Evolutionary conservation across 2,113 vertebrate species (phyloP), one percentile per base, ranked within the genome.

Genomic region (Caretta caretta): DNA sequence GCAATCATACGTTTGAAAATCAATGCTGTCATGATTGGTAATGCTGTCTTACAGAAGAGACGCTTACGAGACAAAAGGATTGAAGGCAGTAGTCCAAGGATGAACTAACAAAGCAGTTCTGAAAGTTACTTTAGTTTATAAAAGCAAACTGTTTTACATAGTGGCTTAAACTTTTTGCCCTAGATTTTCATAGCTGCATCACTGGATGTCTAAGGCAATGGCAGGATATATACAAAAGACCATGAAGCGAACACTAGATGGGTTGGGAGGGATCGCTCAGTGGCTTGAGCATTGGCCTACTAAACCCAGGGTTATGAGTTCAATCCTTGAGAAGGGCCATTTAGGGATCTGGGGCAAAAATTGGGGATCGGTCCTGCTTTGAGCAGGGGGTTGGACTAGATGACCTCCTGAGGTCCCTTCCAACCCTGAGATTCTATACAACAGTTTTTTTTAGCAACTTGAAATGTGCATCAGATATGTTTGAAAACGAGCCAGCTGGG

Each of bases 1-100:
- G 98, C 96, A 97, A 97, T 97, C 95, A 80, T 93, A 96, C 84
- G 78, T 96, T 96, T 96, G 97, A 97, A 98, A 98, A 98, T 98
- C 98, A 96, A 98, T 98, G 97, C 96, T 96, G 96, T 96, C 93
- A 88, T 8, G 78, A 92, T 90, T 97, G 89, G 92, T 83, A 89
- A 95, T 24, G 80, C 84, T 96, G 87, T 97, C 80, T 29, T 59
- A 2, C 76, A 93, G 93, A 93, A 95, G n/a, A 95, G 54, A 93
- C 57, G 90, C 56, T 89, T 81, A 46, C 85, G 80, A 97, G 90
- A 94, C 85, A 96, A 96, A 90, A 94, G 95, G 92, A 27, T 5
- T 84, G 94, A 97, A 97, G 88, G 91, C 94, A 88, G 56, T n/a
- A 42, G 88, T 92, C 95, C 96, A 97, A 84, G 86, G 84, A 42